Evolutionary conservation across 1,140 invertebrate species (phyloP), one percentile per base, ranked within the genome.

Genomic region (Aphis gossypii): DNA sequence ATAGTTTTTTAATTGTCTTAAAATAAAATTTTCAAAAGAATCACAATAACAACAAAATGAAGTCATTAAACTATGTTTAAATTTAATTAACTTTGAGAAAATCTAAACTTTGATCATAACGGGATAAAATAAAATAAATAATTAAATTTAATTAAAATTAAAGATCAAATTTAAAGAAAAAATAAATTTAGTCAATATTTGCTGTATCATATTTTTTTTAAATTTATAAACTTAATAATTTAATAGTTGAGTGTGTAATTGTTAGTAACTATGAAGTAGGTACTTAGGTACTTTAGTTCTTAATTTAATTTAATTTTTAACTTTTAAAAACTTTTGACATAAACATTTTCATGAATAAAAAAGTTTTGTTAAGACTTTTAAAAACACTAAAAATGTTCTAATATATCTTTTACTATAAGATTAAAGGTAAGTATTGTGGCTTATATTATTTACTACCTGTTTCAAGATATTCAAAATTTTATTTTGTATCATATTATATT

Each of bases 181-280:
- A 4, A 18, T 5, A n/a, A 76, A n/a, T 76, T n/a, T 14, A 76
- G 3, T 23, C 0, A 14, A 68, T 68, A n/a, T 68, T n/a, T 68
- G 11, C 0, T 14, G 18, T 76, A 76, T 76, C 4, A 76, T 0
- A 20, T 5, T n/a, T 18, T 18, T 18, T 76, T 18, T 18, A 76
- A 76, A 76, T 76, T 76, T n/a, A 76, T n/a, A 76, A 76, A 76
- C n/a, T 76, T n/a, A 76, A n/a, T 76, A 76, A 76, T n/a, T n/a
- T 76, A 76, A 76, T 76, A 76, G 30, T 14, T 20, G 14, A 6
- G 5, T n/a, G 5, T 3, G 5, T n/a, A n/a, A 76, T n/a, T 14
- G 14, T 20, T 18, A n/a, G 4, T 18, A n/a, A 11, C 30, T 30
- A 68, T 68, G n/a, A 68, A 68, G n/a, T n/a, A n/a, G 60, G 56